Evolutionary conservation across 2,797 vertebrate genomes (phyloP).

Genomic region (Protosalanx chinensis): DNA sequence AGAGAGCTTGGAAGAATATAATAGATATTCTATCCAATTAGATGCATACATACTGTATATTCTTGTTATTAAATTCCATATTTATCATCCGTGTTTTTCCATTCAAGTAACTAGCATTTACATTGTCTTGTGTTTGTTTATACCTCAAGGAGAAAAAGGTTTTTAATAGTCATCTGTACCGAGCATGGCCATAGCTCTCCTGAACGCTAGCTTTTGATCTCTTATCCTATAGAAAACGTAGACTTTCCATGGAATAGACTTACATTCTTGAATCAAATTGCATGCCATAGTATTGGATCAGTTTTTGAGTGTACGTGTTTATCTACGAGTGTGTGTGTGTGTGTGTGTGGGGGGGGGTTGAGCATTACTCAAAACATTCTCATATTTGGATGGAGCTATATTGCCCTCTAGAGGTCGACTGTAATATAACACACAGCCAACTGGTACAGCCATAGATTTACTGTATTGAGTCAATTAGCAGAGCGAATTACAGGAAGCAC

Average conservation of each 20-base stretch:
- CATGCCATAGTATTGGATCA: conserved; percentile 23
- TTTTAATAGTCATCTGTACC: conserved; percentile 19
- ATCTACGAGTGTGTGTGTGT: neutral
- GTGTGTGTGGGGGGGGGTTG: neutral
- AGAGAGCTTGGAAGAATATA: neutral
- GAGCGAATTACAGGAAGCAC: no score
- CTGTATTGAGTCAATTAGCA: no score
- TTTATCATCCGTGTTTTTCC: conserved; percentile 7
- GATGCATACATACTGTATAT: conserved; percentile 4
- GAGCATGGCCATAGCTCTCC: conserved; percentile 36
- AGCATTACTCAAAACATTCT: no score
- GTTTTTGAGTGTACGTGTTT: neutral
- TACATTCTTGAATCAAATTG: neutral
- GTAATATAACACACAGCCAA: neutral
- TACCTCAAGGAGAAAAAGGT: neutral
- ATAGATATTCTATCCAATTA: conserved; percentile 24
- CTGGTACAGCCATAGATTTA: neutral
- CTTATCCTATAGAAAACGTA: neutral
- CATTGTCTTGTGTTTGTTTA: conserved; percentile 16
- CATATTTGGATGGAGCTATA: conserved; percentile 38
- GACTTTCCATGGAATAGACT: neutral
- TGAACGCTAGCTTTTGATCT: neutral
- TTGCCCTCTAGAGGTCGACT: conserved; percentile 48
- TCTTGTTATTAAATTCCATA: conserved; percentile 10
- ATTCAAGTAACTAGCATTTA: conserved; percentile 11